A percentile compares a stretch with the other conserved stretches of the same genome.
phyloP scores from a whole-genome alignment of 1,140 invertebrate species.

The Lucilia cuprina region DNA sequence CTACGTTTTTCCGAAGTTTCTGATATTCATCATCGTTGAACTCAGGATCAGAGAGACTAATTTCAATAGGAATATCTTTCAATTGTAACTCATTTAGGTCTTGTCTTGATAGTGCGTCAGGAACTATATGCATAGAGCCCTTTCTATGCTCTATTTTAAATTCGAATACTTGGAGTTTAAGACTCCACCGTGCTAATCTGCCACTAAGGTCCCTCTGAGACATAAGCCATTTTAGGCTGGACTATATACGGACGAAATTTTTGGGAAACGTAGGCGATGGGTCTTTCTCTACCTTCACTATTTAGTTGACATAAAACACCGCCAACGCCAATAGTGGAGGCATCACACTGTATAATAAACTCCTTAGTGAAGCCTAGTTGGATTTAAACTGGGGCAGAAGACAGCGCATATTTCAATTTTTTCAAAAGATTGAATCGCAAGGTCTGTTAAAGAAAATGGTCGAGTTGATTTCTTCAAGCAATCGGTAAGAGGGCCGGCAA shows the following conservation, averaged over 20 bases:
- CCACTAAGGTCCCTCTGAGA: conserved; percentile 46
- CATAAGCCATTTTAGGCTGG: conserved; percentile 45
- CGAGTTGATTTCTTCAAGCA: too few relatives aligned
- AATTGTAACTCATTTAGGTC: neutral
- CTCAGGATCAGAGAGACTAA: neutral
- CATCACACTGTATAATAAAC: neutral
- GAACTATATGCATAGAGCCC: neutral
- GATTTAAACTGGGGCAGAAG: neutral
- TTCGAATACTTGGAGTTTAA: neutral
- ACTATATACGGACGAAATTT: conserved; percentile 60
- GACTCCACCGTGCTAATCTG: conserved; percentile 50
- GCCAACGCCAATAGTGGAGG: neutral
- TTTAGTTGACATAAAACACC: neutral
- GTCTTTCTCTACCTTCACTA: neutral
- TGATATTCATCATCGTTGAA: neutral
- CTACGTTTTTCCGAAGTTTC: neutral
- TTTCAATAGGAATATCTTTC: neutral
- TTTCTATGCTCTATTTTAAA: neutral
- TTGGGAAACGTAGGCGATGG: conserved; percentile 36
- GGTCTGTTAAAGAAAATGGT: neutral
- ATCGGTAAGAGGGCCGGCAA: conserved; percentile 38
- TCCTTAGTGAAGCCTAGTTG: neutral
- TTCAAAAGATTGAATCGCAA: conserved; percentile 38
- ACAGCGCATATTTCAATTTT: neutral
- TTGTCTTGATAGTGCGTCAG: neutral